Base-by-base conservation (phyloP, 2,888 invertebrate genomes). In the Danaus chrysippus region DNA sequence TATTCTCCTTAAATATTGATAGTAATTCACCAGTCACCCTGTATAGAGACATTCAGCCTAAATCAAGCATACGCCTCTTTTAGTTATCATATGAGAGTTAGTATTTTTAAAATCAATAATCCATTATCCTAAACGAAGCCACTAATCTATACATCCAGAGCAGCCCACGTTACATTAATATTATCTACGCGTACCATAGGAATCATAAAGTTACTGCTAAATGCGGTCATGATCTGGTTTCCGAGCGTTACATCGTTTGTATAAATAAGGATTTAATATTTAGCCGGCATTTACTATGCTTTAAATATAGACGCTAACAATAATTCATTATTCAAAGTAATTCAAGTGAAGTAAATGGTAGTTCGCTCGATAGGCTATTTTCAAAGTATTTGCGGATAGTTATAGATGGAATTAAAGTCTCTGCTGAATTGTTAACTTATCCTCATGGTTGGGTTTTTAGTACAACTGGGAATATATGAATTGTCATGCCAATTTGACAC, bases 171-270 rank as follows among this genome's bases (percentile, higher is more conserved):
- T 49, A 49, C 56, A 52, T 49, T 56, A 61, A 43, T 56, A 42
- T 52, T 56, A 56, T 61, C 56, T 56, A 61, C 52, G 49, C 53
- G 56, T 61, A 61, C 63, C 66, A 70, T 69, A 73, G 72, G 72
- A 75, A 72, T 74, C 74, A 73, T 76, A 76, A 77, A 78, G 68
- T 62, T 65, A 65, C 23, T 34, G 61, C 66, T 69, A 69, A 79
- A 77, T 70, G 76, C 76, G 79, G 78, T 72, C 79, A 68, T 77
- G 81, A 77, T 79, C 81, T 77, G 72, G 78, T 79, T 80, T 75
- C 76, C 62, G 58, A 64, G 59, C 61, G 73, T 71, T 72, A 73
- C 70, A 70, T 69, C 65, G 66, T 71, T 68, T 67, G 64, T 70
- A 69, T 65, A 63, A 67, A 70, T 68, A 69, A 49, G 17, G 49